Base-by-base conservation (phyloP, 2,113 vertebrate species). In the Corythornis cristatus region DNA sequence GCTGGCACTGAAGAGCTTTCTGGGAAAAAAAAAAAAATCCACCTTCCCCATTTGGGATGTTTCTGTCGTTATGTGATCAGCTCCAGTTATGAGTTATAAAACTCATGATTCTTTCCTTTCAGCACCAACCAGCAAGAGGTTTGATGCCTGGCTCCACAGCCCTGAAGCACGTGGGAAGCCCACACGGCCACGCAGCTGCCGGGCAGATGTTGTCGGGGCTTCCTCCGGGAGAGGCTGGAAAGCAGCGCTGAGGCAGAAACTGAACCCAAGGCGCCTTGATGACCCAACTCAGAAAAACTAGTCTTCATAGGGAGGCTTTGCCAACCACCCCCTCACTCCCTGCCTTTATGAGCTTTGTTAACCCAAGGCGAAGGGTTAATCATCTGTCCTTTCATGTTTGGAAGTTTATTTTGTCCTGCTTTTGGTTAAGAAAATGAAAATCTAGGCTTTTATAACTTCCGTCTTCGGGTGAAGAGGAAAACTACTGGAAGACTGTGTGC, bases 311-410 rank as follows among this genome's bases (percentile, higher is more conserved):
- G 10, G 79, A 10, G 31, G 37, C 11, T 12, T 0, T 84, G 81
- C 74, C 89, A 93, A 90, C 46, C 75, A 7, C 74, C 51, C 37
- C 50, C 82, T 80, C 91, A 53, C 35, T 73, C 75, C 50, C 18
- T 40, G 33, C 31, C 75, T 68, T 83, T 42, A 74, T 71, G 19
- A 83, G 29, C 53, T 88, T 74, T 46, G 46, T 40, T 83, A 83
- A 88, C 93, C 67, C 1, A 8, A 91, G 86, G 95, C 84, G 73
- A 60, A 75, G 75, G 87, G 60, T 80, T 88, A 91, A 94, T 83
- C 51, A 86, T 20, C 67, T 28, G 75, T 29, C 82, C 46, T 80
- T 92, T 95, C 89, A 73, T 64, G 71, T 87, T n/a, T 40, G 7
- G 77, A 91, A 85, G 89, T 83, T 89, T 87, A 91, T 66, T 76